Evolutionary conservation across 2,797 vertebrate species (phyloP).

Genomic region (Pangasius krempfi): DNA sequence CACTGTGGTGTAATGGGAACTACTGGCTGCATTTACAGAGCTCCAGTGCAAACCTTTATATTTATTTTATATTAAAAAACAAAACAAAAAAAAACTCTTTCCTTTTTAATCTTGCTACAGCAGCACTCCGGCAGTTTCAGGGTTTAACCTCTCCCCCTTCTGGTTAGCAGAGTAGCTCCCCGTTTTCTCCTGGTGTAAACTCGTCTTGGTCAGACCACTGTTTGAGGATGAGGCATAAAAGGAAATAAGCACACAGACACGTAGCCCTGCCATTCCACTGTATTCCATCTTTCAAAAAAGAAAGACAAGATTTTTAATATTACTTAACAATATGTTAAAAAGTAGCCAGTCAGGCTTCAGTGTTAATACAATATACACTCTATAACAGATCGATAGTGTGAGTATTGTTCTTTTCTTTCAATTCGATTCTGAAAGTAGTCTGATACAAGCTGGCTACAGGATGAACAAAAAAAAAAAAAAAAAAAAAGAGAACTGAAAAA

Average conservation of each 20-base stretch:
- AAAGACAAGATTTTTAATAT: conserved; percentile 99
- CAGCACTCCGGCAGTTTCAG: neutral
- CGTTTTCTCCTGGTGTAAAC: neutral
- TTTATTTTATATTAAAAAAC: no score
- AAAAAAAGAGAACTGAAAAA: conserved; percentile 62
- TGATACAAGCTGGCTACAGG: conserved; percentile 98
- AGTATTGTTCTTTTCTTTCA: conserved; percentile 86
- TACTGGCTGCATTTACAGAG: neutral
- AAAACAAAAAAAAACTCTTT: neutral
- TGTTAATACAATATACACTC: conserved; percentile 99
- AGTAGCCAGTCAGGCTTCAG: conserved; percentile 99
- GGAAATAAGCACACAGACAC: conserved; percentile 76
- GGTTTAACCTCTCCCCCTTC: neutral
- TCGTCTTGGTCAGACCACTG: neutral
- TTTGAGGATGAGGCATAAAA: conserved; percentile 20
- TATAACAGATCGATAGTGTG: conserved; percentile 96
- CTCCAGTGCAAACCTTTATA: neutral
- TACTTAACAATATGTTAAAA: conserved; percentile 99
- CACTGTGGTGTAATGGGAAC: neutral
- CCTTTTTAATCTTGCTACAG: neutral
- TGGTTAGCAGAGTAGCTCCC: neutral
- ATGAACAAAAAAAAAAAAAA: conserved; percentile 80
- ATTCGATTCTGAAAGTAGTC: conserved; percentile 90
- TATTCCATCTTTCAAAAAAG: conserved; percentile 99
- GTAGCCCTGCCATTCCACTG: conserved; percentile 92